These are phyloP conservation scores for Corythornis madagascariensis DNA, from an alignment of 2,113 vertebrate species.

Conservation along the genomic window DNA sequence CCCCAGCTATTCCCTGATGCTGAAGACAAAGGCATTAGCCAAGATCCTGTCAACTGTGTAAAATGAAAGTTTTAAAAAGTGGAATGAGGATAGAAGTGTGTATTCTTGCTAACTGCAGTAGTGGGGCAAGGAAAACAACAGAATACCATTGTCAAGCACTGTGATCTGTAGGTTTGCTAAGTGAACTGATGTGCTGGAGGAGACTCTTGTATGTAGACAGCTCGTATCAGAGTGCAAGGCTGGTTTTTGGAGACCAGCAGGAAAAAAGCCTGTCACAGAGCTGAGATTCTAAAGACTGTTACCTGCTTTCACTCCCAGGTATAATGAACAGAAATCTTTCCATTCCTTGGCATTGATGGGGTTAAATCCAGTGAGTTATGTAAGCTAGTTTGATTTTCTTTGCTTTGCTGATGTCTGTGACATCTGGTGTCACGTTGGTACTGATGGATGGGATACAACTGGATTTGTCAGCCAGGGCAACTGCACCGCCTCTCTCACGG, in stretches of 20 bases:
- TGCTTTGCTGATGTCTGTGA: neutral
- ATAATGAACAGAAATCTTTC: neutral
- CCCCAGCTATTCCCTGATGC: neutral
- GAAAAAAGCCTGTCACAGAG: neutral
- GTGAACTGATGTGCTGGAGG: neutral
- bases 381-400: neutral
- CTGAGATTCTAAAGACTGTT: neutral
- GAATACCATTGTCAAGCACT: neutral
- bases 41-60: neutral
- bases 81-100: neutral
- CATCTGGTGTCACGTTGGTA: neutral
- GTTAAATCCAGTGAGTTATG: neutral
- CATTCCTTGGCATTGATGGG: neutral
- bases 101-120: neutral
- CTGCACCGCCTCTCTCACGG: neutral
- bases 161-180: neutral
- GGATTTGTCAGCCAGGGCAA: neutral
- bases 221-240: neutral
- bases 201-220: neutral
- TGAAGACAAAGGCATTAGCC: neutral
- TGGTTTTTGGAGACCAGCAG: neutral
- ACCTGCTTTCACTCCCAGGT: neutral
- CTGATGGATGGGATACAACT: neutral
- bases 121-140: neutral
- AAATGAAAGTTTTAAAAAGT: neutral